phyloP scores from a whole-genome alignment of 2,888 invertebrate genomes.

The Ochropacha duplaris region DNA sequence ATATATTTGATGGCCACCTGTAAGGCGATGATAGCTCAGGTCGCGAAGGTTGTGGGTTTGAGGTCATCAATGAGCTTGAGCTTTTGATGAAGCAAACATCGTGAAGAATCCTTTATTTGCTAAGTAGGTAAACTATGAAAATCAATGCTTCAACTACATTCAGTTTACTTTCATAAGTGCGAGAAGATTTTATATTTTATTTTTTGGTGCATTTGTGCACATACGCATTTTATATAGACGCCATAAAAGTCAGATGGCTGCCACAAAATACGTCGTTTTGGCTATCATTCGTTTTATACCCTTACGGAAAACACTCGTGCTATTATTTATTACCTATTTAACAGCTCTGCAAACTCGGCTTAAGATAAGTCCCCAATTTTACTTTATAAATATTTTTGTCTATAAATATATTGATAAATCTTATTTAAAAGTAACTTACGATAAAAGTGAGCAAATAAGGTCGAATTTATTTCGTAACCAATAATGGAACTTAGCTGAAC shows the following conservation, averaged over 20 bases:
- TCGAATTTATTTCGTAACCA: background rate
- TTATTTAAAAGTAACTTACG: too few relatives aligned
- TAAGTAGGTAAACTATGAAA: too few relatives aligned
- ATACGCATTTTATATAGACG: constrained; percentile 43
- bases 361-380: background rate
- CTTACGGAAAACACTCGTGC: constrained; percentile 32
- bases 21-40: too few relatives aligned
- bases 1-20: background rate
- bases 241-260: constrained; percentile 48
- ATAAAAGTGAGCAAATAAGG: too few relatives aligned
- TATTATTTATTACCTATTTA: constrained; percentile 9
- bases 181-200: too few relatives aligned
- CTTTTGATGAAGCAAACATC: too few relatives aligned
- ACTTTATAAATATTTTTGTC: background rate
- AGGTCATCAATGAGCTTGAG: too few relatives aligned
- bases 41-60: too few relatives aligned
- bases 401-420: background rate
- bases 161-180: too few relatives aligned
- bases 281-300: constrained; percentile 45
- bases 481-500: too few relatives aligned
- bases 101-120: too few relatives aligned
- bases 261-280: constrained; percentile 43
- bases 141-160: too few relatives aligned
- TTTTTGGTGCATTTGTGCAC: constrained; percentile 22
- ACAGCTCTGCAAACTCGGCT: background rate